Evolutionary conservation across 2,888 invertebrate genomes (phyloP).

Genomic region (Brachycybe producta): DNA sequence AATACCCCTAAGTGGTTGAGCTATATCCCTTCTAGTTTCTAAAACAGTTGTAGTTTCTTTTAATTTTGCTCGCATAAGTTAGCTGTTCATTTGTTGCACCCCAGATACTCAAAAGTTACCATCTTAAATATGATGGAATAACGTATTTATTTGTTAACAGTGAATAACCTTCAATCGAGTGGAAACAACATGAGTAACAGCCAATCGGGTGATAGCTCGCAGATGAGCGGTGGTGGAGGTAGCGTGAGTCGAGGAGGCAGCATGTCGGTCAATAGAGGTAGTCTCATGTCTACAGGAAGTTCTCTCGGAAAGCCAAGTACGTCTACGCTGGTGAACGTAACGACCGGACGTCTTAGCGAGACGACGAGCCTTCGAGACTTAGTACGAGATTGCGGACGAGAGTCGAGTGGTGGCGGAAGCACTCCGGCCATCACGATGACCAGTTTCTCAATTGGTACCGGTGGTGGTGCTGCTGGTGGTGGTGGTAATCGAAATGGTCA

Average conservation of each 20-base stretch:
- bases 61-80: background rate
- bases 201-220: conserved; percentile 39
- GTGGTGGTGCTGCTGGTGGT: conserved; percentile 19
- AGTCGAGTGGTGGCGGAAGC: conserved; percentile 11
- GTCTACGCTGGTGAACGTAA: conserved; percentile 67
- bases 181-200: conserved; percentile 44
- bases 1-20: no score
- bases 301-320: conserved; percentile 68
- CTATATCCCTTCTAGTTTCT: no score
- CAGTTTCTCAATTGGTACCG: conserved; percentile 11
- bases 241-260: conserved; percentile 39
- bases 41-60: no score
- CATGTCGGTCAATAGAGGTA: conserved; percentile 61
- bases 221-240: conserved; percentile 34
- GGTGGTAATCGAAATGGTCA: conserved; percentile 13
- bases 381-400: conserved; percentile 11
- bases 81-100: background rate
- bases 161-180: conserved; percentile 20
- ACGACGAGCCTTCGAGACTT: conserved; percentile 20
- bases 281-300: conserved; percentile 55
- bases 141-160: conserved; percentile 10
- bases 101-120: no score
- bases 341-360: conserved; percentile 40
- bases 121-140: no score
- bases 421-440: conserved; percentile 12